A percentile compares a stretch with the other conserved stretches of the same genome.
Evolutionary conservation across 2,797 vertebrate genomes (phyloP).

Genomic region (Rhincodon typus): DNA sequence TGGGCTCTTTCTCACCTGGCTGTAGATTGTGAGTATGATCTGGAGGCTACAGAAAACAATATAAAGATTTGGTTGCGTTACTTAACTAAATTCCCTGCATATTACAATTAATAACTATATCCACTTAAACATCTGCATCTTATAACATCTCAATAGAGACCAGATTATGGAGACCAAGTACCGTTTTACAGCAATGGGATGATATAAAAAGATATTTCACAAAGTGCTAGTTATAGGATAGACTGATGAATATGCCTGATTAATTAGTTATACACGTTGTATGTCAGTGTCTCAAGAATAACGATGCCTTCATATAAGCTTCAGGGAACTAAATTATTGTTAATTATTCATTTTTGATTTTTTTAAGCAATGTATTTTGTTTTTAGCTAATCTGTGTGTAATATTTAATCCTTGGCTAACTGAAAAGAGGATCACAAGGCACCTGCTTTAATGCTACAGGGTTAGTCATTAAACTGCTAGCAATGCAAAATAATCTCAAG

Average conservation of each 20-base stretch:
- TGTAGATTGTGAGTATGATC: too few relatives aligned
- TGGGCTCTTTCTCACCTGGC: too few relatives aligned
- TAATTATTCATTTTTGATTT: background rate
- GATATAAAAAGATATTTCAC: background rate
- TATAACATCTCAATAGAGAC: too few relatives aligned
- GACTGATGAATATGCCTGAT: background rate
- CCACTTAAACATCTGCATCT: too few relatives aligned
- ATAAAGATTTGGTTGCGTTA: too few relatives aligned
- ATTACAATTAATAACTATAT: too few relatives aligned
- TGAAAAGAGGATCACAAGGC: background rate
- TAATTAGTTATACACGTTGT: background rate
- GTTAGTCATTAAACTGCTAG: background rate
- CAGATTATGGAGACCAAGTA: background rate
- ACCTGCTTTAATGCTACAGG: background rate
- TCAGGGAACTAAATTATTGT: background rate
- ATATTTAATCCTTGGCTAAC: background rate
- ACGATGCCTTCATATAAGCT: background rate
- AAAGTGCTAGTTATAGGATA: background rate
- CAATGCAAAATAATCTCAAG: background rate
- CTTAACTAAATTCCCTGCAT: too few relatives aligned
- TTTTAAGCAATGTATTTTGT: background rate
- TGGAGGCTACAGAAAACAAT: too few relatives aligned
- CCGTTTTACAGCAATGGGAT: background rate
- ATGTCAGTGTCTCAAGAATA: background rate
- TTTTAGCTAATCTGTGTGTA: background rate